phyloP scores from a whole-genome alignment of 2,888 invertebrate genomes.

The Halictus quadricinctus region DNA sequence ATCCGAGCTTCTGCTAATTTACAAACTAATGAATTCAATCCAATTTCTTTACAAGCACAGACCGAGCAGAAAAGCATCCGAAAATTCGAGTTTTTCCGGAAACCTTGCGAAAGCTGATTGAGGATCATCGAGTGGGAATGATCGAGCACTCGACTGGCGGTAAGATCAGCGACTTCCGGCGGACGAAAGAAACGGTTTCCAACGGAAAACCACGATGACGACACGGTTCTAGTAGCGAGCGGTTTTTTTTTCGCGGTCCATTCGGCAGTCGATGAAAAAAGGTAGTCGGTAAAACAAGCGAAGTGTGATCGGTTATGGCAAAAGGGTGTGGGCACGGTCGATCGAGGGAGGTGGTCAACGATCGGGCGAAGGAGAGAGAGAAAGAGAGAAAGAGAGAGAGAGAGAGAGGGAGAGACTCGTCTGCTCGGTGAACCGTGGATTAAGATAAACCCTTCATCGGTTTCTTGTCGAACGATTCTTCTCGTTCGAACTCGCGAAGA shows the following conservation, averaged over 20 bases:
- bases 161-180: neutral
- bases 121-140: neutral
- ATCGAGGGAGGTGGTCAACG: slow-evolving; percentile 67
- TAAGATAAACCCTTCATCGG: slow-evolving; percentile 82
- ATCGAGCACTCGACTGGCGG: neutral
- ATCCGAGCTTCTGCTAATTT: too few relatives aligned
- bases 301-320: slow-evolving; percentile 79
- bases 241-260: neutral
- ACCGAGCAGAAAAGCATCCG: neutral
- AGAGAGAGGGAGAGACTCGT: slow-evolving; percentile 66
- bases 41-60: too few relatives aligned
- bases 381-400: too few relatives aligned
- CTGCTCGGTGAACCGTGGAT: slow-evolving; percentile 81
- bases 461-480: slow-evolving; percentile 79
- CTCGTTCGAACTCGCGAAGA: slow-evolving; percentile 63
- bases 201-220: neutral
- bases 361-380: slow-evolving; percentile 56
- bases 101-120: neutral
- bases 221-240: neutral
- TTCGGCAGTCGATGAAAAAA: slow-evolving; percentile 56
- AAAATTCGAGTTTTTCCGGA: neutral
- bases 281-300: slow-evolving; percentile 74
- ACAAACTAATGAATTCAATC: too few relatives aligned
- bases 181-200: neutral
- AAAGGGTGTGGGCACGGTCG: slow-evolving; percentile 61